Evolutionary conservation across 2,113 vertebrate species (phyloP), one percentile per base, ranked within the genome.

Genomic region (Panthera uncia): DNA sequence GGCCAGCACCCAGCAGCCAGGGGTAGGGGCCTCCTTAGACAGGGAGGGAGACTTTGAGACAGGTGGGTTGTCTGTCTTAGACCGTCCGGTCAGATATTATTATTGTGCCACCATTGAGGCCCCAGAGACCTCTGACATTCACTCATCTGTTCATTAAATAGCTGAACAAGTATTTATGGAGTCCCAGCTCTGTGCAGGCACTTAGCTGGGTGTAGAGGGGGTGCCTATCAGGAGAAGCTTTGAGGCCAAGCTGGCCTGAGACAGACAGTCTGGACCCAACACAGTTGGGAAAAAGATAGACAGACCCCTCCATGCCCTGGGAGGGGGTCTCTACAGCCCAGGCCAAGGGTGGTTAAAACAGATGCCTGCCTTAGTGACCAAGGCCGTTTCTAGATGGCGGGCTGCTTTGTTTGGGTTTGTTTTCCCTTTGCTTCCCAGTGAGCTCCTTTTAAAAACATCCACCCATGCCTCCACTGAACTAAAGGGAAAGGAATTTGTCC

Each of bases 401-500:
- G 87, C n/a, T 66, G 92, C 76, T 69, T 94, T 95, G 97, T 97
- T 96, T 97, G 97, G 95, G 95, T 97, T 96, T 97, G 94, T 98
- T 98, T 97, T 96, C 74, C 74, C 45, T 97, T 81, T 89, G 83
- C 94, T 98, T 97, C 86, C 92, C 92, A 89, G 90, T 65, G 94
- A 91, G 94, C 96, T 93, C 79, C 89, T 96, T 97, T 91, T 78
- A 61, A 95, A 97, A 98, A 98, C 84, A 97, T 94, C 97, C 97
- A 88, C 97, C 97, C 92, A 38, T 86, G 97, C 94, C 89, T 94
- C 66, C 0, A 4, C 95, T 97, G 96, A 98, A 95, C 92, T 98
- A 97, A 97, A 94, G 31, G 87, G 97, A 98, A 97, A 98, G 97
- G 98, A 98, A 97, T 98, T 93, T 79, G 52, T 91, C 48, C 92